Base-by-base conservation (phyloP, 1,140 invertebrate genomes). In the Scylla paramamosain region DNA sequence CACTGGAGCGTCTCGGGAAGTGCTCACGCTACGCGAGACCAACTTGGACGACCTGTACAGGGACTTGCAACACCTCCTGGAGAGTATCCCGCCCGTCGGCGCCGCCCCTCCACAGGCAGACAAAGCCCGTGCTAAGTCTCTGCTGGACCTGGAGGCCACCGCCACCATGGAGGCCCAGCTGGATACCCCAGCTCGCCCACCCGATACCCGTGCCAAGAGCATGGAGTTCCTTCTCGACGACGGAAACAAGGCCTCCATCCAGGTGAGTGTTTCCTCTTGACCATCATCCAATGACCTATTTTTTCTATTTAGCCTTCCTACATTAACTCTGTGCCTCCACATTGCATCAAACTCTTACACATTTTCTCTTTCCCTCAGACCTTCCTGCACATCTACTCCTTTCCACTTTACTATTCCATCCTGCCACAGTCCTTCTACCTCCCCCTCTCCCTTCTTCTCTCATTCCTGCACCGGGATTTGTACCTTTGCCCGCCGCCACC, bases 151-250 rank as follows among this genome's bases (percentile, higher is more conserved):
- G 96, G 98, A 97, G 96, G 97, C 96, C 86, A 94, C 96, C 88
- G 96, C 92, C 95, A 96, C 93, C 96, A 96, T 96, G 96, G 96
- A 96, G 96, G 90, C 96, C 96, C 48, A 92, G 96, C 82, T 96
- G 95, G 96, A 92, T 96, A 93, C 86, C 45, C 94, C 95, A 83
- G 96, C 96, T 93, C 96, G 95, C 8, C 83, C 94, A 2, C 84
- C 93, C 97, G 97, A 96, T 97, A 97, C 94, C 97, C 98, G 96
- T 98, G 98, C 94, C 97, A 98, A 98, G 97, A 98, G 98, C 97
- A 99, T 99, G 98, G 98, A 99, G 97, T 99, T 99, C 97, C 98
- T 99, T 96, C 97, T 99, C 96, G 98, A 99, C 97, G 99, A 98
- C 97, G 98, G 98, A 96, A 99, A 98, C 97, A 97, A 98, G 96